Evolutionary conservation across 2,797 vertebrate genomes (phyloP), one percentile per base, ranked within the genome.

Genomic region (Fratercula arctica): DNA sequence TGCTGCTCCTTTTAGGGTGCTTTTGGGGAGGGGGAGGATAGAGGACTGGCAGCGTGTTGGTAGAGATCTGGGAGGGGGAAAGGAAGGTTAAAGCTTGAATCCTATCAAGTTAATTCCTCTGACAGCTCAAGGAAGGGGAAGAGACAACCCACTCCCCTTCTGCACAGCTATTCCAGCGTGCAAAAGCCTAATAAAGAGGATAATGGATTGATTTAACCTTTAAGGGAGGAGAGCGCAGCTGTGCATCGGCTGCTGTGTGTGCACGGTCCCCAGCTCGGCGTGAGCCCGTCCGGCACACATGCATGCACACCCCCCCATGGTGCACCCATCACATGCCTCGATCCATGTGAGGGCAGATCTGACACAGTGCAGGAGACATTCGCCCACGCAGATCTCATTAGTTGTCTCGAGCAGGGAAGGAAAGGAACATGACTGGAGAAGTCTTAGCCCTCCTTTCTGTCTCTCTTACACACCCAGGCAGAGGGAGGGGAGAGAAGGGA

Each of bases 301-400:
- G 20, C 41, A 23, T 24, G 8, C 45, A 3, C 66, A 2, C 46
- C 37, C 3, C 64, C 41, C 54, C 21, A 3, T 17, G 10, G 37
- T 17, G 64, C 90, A 68, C 66, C 76, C 76, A 4, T 67, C 85
- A 60, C 94, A 70, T 13, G 94, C 59, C 6, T n/a, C 33, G 4
- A 43, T 29, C 89, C 92, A 90, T 77, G 95, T 85, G 91, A 80
- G 91, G 39, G 39, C 7, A 21, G 80, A 35, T 53, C 87, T 56
- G 61, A 57, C 86, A 70, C 35, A 8, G 85, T 51, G 94, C 91
- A 76, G 87, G 96, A 97, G 97, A 96, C 76, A 70, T n/a, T 95
- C 96, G 80, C 97, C 97, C 96, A 97, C 97, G 84, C 97, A 92
- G 31, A 41, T 48, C 91, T 97, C 95, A 67, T 95, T 93, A 94